These are phyloP conservation scores for Anabas testudineus DNA, from an alignment of 2,797 vertebrate species.

Conservation along the genomic window DNA sequence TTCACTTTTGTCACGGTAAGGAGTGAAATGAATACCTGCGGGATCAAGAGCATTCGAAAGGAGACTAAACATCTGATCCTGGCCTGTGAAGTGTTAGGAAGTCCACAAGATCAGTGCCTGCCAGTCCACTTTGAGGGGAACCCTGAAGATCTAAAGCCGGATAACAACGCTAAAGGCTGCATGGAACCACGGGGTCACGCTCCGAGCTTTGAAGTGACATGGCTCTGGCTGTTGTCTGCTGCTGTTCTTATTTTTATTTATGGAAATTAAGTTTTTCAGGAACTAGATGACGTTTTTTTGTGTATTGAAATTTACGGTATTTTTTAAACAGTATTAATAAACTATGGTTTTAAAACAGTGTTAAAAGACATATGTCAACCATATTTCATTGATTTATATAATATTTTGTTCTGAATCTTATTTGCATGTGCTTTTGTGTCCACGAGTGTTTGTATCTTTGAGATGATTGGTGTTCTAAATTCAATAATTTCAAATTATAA, in stretches of 20 bases:
- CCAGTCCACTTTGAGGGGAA: slow-evolving; percentile 86
- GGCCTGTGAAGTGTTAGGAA: slow-evolving; percentile 77
- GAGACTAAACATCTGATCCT: slow-evolving; percentile 85
- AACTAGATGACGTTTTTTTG: neutral
- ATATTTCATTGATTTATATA: no score
- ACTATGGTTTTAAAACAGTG: neutral
- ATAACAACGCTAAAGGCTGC: slow-evolving; percentile 74
- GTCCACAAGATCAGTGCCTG: slow-evolving; percentile 64
- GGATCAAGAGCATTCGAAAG: slow-evolving; percentile 60
- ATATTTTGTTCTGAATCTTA: neutral
- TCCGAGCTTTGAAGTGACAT: slow-evolving; percentile 15
- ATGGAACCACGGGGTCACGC: slow-evolving; percentile 18
- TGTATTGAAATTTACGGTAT: neutral
- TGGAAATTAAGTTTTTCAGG: slow-evolving; percentile 26
- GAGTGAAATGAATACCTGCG: slow-evolving; percentile 62
- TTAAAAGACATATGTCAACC: no score
- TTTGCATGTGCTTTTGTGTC: neutral
- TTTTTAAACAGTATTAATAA: neutral
- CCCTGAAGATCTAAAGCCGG: slow-evolving; percentile 33
- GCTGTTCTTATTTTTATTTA: slow-evolving; percentile 26
- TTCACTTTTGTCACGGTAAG: slow-evolving; percentile 83
- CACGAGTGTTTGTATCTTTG: neutral
- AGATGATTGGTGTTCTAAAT: neutral
- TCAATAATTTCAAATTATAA: neutral
- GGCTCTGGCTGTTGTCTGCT: slow-evolving; percentile 50